Evolutionary conservation across 2,797 vertebrate genomes (phyloP).

Genomic region (Notoglanidium macrostoma): DNA sequence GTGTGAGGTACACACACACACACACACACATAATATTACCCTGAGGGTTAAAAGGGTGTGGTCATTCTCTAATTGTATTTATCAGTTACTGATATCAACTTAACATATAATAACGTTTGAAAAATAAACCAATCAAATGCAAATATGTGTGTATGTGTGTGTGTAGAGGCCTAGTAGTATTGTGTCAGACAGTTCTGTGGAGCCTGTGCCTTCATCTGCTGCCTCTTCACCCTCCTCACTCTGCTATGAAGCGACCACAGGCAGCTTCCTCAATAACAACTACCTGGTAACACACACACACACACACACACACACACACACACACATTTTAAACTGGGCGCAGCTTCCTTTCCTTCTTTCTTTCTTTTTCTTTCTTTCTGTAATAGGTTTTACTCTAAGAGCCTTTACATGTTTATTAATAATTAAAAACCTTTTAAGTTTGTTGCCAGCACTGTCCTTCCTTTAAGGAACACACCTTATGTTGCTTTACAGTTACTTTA

Average conservation of each 20-base stretch:
- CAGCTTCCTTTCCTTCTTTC: neutral
- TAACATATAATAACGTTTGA: neutral
- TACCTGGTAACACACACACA: constrained; percentile 64
- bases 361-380: neutral
- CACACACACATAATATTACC: constrained; percentile 8
- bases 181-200: constrained; percentile 79
- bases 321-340: neutral
- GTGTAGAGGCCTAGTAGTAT: constrained; percentile 77
- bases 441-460: neutral
- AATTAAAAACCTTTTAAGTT: neutral
- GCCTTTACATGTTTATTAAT: neutral
- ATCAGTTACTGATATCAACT: neutral
- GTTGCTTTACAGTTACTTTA: neutral
- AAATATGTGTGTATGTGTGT: constrained; percentile 40
- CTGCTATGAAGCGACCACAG: constrained; percentile 66
- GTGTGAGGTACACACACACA: constrained; percentile 36
- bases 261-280: constrained; percentile 66
- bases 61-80: neutral
- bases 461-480: neutral
- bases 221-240: constrained; percentile 67
- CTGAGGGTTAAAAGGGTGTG: neutral
- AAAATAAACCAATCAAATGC: neutral
- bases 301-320: neutral
- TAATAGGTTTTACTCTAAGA: neutral
- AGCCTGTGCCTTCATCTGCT: constrained; percentile 76